These are phyloP conservation scores for Hycleus cichorii DNA, from an alignment of 1,140 invertebrate species.

Conservation along the genomic window DNA sequence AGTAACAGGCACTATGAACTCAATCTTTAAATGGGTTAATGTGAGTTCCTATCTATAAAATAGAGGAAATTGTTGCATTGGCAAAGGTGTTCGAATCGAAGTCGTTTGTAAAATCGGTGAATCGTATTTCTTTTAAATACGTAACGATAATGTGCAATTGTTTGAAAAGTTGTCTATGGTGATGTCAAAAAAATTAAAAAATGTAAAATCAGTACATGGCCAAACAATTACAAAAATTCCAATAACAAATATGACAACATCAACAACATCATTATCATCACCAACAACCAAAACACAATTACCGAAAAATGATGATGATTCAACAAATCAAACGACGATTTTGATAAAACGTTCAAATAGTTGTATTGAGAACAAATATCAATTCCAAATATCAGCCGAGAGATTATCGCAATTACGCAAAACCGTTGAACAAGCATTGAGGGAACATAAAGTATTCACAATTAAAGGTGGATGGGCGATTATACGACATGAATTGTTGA, in stretches of 20 bases:
- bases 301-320: not conserved
- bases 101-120: not conserved
- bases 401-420: constrained; percentile 42
- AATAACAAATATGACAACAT: not conserved
- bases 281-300: constrained; percentile 8
- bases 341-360: constrained; percentile 23
- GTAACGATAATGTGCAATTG: not conserved
- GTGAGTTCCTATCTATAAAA: constrained; percentile 15
- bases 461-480: constrained; percentile 47
- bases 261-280: not conserved
- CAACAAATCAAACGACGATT: not conserved
- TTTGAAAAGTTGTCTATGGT: not conserved
- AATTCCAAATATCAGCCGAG: constrained; percentile 41
- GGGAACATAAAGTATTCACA: constrained; percentile 45
- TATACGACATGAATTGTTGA: constrained; percentile 47
- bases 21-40: constrained; percentile 15
- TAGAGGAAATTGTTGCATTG: not conserved
- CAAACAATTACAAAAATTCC: not conserved
- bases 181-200: not conserved
- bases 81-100: not conserved
- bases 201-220: not conserved
- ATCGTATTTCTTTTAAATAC: too few species aligned
- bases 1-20: constrained; percentile 22
- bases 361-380: constrained; percentile 27
- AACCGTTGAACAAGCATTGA: constrained; percentile 45